Base-by-base conservation (phyloP, 2,797 vertebrate species). In the Intellagama lesueurii region DNA sequence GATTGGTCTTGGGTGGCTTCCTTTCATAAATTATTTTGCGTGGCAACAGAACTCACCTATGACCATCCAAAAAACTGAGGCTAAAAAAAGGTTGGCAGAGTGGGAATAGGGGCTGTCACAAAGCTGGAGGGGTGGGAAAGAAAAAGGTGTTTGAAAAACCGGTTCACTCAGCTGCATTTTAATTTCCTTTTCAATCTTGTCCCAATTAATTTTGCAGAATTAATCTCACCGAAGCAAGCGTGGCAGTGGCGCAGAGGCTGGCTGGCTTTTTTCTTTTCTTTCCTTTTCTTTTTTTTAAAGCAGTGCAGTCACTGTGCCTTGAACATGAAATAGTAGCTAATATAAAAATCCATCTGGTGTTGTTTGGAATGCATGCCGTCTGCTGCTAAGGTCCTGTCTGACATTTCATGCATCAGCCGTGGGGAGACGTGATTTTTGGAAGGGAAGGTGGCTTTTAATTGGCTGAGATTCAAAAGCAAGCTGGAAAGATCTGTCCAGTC, bases 151-250 rank as follows among this genome's bases (percentile, higher is more conserved):
- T 94, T 91, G 95, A 95, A 94, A 96, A 94, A 95, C 95, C 94
- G 97, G 97, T 96, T 96, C 96, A 97, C 96, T 98, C 97, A 97
- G 97, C 98, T 97, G 97, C 97, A 96, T 97, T 97, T 97, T 98
- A 97, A 97, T 97, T 97, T 97, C 97, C 97, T 97, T 97, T 97
- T 97, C 97, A 97, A 97, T 97, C 97, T 97, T 97, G 96, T 97
- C 96, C 96, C 97, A 97, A 98, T 98, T 98, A 98, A 98, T 98
- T 98, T 95, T 91, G 89, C 96, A 92, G 97, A 97, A 98, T 98
- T 98, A 97, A 98, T 98, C 98, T 98, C 92, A 94, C 86, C 92
- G 92, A 96, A 95, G 94, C 95, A 89, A 96, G 95, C 89, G 81
- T 95, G 96, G 96, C 94, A 95, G 96, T 94, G 94, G 96, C 94